A percentile compares a stretch with the other conserved stretches of the same genome.
Conservation (phyloP, 2,113 vertebrate genomes). For the Leucopternis melanops region DNA sequence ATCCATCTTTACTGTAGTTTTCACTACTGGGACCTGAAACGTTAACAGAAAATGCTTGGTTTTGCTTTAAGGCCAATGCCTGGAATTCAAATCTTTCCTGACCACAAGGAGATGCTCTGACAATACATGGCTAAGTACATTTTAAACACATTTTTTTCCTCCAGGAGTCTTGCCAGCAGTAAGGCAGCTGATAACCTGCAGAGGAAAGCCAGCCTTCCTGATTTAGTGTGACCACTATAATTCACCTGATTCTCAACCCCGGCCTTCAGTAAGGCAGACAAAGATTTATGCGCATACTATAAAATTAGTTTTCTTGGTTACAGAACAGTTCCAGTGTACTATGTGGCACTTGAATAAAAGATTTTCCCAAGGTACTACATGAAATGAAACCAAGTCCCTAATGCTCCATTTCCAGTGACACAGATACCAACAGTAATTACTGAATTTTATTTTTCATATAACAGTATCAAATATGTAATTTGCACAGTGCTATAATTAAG, state of each 20-base stretch:
- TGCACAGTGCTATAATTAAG: conserved; percentile 33
- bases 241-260: not conserved
- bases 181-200: not conserved
- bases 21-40: not conserved
- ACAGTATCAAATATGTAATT: conserved; percentile 12
- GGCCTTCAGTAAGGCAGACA: not conserved
- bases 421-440: conserved; percentile 7
- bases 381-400: conserved; percentile 8
- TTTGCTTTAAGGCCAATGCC: not conserved
- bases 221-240: not conserved
- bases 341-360: not conserved
- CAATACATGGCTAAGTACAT: not conserved
- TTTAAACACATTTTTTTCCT: not conserved
- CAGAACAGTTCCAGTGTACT: not conserved
- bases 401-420: not conserved
- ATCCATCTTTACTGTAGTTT: not conserved
- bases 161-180: not conserved
- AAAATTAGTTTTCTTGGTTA: not conserved
- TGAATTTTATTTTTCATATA: not conserved
- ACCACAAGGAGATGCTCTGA: not conserved
- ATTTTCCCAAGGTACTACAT: not conserved
- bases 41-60: not conserved
- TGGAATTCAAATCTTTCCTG: not conserved
- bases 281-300: not conserved
- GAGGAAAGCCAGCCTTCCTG: not conserved